Evolutionary conservation across 2,113 vertebrate genomes (phyloP).

Genomic region (Haemorhous mexicanus): DNA sequence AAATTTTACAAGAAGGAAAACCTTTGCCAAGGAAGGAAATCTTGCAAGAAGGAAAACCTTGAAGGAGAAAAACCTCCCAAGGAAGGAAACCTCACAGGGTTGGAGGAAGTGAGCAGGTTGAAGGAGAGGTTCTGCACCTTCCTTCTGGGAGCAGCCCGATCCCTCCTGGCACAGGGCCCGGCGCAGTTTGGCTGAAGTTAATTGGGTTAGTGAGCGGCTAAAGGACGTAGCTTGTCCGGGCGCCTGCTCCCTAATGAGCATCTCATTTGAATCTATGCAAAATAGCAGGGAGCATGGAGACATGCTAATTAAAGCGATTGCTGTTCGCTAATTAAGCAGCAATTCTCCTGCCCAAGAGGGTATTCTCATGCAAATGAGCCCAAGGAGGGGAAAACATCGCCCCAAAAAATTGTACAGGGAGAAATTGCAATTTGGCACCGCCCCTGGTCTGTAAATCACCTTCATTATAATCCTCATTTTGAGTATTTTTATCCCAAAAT

Average conservation of each 20-base stretch:
- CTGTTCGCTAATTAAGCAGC: conserved; percentile 82
- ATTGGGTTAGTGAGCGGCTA: conserved; percentile 32
- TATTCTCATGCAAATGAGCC: conserved; percentile 75
- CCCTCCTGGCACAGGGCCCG: background rate
- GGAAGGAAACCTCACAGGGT: background rate
- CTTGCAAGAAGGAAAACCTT: background rate
- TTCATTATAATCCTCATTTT: background rate
- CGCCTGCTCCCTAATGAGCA: conserved; percentile 76
- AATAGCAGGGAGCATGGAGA: conserved; percentile 74
- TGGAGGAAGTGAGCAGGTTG: background rate
- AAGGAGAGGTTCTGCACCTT: background rate
- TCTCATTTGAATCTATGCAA: conserved; percentile 80
- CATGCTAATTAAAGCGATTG: conserved; percentile 81
- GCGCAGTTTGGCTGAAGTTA: conserved; percentile 11
- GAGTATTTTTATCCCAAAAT: background rate
- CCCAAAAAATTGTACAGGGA: background rate
- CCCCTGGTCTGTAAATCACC: background rate
- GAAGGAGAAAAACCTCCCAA: background rate
- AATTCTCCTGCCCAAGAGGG: conserved; percentile 66
- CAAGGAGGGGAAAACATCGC: background rate
- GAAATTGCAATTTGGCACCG: background rate
- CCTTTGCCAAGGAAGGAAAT: background rate
- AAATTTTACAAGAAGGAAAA: background rate
- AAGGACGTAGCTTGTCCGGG: conserved; percentile 69
- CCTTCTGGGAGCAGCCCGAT: background rate